phyloP scores from a whole-genome alignment of 2,113 vertebrate genomes.

The Chloropsis hardwickii region DNA sequence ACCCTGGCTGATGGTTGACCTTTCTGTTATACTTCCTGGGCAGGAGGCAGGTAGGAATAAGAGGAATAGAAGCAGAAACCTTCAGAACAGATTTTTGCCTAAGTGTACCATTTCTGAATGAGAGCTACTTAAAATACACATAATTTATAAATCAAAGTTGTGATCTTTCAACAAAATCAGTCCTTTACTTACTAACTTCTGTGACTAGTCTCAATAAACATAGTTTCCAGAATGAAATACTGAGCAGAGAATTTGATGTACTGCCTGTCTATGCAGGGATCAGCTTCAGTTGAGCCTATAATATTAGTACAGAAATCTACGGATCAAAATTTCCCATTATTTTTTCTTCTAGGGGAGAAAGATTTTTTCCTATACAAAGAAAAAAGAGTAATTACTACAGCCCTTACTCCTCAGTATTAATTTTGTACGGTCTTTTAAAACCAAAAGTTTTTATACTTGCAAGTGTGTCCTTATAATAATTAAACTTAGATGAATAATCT shows the following conservation, averaged over 20 bases:
- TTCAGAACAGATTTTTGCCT: background rate
- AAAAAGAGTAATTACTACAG: background rate
- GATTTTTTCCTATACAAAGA: background rate
- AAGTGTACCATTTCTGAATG: background rate
- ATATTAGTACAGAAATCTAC: background rate
- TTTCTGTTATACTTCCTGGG: background rate
- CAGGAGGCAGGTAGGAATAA: background rate
- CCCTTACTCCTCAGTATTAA: background rate
- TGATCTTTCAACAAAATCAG: background rate
- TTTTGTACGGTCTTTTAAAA: background rate
- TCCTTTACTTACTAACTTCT: background rate
- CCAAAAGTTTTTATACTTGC: background rate
- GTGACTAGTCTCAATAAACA: background rate
- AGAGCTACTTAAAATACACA: background rate
- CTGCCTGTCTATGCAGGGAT: background rate
- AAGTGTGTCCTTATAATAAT: background rate
- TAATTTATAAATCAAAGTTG: background rate
- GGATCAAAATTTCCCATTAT: background rate
- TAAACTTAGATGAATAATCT: background rate
- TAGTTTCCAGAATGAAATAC: background rate
- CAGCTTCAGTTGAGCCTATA: background rate
- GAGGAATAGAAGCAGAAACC: background rate
- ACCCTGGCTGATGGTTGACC: background rate
- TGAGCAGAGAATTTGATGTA: background rate
- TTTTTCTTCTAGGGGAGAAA: background rate